Percentiles rank a stretch among this genome's conserved stretches.
These are phyloP conservation scores for Haemorhous mexicanus DNA, from an alignment of 2,113 vertebrate species.

Conservation along the genomic window DNA sequence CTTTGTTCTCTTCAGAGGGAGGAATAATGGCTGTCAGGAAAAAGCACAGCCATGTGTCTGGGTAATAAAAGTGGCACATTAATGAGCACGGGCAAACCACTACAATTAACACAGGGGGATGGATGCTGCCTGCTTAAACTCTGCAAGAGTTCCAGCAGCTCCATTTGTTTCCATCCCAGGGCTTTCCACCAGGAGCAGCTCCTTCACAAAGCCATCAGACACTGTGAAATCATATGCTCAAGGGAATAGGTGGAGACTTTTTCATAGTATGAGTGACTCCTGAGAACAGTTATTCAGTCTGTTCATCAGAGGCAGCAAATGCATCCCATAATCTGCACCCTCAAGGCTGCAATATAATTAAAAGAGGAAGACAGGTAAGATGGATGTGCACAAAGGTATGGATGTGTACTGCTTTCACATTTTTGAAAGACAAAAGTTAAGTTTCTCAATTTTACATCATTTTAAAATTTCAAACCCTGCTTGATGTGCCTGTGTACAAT, in stretches of 20 bases:
- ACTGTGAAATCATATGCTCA: not conserved
- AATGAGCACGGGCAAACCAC: not conserved
- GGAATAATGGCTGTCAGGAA: constrained; percentile 16
- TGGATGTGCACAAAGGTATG: fast-evolving
- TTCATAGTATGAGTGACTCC: not conserved
- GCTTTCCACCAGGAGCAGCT: not conserved
- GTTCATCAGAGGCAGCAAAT: not conserved
- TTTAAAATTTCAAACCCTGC: not conserved
- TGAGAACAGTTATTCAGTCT: not conserved
- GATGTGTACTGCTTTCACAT: not conserved
- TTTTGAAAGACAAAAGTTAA: not conserved
- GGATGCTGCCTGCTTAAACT: not conserved
- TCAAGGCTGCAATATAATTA: not conserved
- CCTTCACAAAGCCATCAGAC: not conserved
- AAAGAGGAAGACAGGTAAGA: not conserved
- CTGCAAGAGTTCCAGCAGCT: not conserved
- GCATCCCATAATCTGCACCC: not conserved
- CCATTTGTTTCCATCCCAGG: not conserved
- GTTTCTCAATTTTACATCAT: not conserved
- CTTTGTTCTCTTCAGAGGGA: constrained; percentile 22
- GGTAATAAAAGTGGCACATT: constrained; percentile 5
- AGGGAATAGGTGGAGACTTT: not conserved
- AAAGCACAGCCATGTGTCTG: not conserved
- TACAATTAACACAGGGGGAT: not conserved
- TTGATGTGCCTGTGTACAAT: not conserved